These are phyloP conservation scores for Homarus gammarus DNA, from an alignment of 2,888 invertebrate genomes.

Conservation along the genomic window DNA sequence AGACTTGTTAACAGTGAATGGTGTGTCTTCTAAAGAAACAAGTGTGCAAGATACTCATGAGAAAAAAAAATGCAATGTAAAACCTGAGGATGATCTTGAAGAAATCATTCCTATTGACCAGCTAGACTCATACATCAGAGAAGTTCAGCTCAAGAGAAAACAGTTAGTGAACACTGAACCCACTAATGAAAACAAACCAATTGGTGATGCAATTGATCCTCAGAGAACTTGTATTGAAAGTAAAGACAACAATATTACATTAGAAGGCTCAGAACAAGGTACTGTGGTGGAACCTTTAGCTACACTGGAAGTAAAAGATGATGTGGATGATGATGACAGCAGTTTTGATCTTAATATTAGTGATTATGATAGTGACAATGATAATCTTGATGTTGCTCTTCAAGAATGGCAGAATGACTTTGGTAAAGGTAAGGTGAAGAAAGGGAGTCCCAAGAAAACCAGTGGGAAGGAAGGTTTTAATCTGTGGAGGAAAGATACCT, in stretches of 20 bases:
- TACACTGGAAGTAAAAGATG: background rate
- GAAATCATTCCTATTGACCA: slow-evolving; percentile 63
- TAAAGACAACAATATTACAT: background rate
- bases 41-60: background rate
- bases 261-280: background rate
- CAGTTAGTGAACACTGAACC: background rate
- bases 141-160: slow-evolving; percentile 46
- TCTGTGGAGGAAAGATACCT: slow-evolving; percentile 18
- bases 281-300: background rate
- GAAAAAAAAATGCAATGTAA: slow-evolving; percentile 10
- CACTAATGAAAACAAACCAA: background rate
- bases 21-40: background rate
- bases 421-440: slow-evolving; percentile 7
- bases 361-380: slow-evolving; percentile 69
- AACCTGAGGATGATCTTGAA: slow-evolving; percentile 54
- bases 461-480: slow-evolving; percentile 6
- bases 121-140: slow-evolving; percentile 58
- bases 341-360: slow-evolving; percentile 67
- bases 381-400: slow-evolving; percentile 59
- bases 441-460: slow-evolving; percentile 11
- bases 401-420: slow-evolving; percentile 65
- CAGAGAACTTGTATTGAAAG: background rate
- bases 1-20: background rate
- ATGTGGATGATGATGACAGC: slow-evolving; percentile 47
- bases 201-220: background rate